These are phyloP conservation scores for Anorthoa munda DNA, from an alignment of 2,888 invertebrate genomes.

Conservation along the genomic window DNA sequence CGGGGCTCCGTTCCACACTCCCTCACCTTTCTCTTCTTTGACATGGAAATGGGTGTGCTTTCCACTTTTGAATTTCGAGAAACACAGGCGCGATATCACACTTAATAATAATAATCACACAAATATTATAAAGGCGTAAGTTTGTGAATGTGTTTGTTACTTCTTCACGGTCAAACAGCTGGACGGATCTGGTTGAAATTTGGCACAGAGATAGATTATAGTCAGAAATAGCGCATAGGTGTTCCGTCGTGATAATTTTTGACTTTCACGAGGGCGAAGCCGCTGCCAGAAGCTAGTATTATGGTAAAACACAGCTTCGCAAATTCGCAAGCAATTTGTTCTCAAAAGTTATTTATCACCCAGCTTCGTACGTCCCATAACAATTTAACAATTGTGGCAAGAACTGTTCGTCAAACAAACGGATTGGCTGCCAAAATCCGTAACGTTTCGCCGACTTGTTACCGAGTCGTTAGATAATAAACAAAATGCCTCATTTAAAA, in stretches of 20 bases:
- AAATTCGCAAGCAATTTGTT: constrained; percentile 1
- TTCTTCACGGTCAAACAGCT: too few relatives aligned
- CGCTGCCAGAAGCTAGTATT: too few relatives aligned
- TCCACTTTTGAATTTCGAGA: neutral
- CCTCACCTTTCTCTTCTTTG: neutral
- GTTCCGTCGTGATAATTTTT: too few relatives aligned
- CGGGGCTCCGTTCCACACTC: too few relatives aligned
- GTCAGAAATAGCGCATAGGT: too few relatives aligned
- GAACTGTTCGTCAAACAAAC: constrained; percentile 4
- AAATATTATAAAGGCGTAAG: too few relatives aligned
- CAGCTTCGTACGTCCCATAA: neutral
- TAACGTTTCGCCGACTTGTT: constrained; percentile 21
- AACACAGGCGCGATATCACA: neutral
- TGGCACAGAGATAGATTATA: too few relatives aligned
- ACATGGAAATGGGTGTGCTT: neutral
- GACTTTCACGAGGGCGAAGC: too few relatives aligned
- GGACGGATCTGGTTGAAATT: too few relatives aligned
- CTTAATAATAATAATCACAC: too few relatives aligned
- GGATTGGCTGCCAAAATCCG: constrained; percentile 39
- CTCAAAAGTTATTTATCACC: neutral
- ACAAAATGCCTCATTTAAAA: constrained; percentile 38
- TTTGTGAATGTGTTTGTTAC: too few relatives aligned
- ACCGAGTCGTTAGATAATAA: constrained; percentile 31
- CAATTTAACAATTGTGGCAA: constrained; percentile 31
- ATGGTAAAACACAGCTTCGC: constrained; percentile 3